Base-by-base conservation (phyloP, 2,113 vertebrate species). In the Mesocricetus auratus region DNA sequence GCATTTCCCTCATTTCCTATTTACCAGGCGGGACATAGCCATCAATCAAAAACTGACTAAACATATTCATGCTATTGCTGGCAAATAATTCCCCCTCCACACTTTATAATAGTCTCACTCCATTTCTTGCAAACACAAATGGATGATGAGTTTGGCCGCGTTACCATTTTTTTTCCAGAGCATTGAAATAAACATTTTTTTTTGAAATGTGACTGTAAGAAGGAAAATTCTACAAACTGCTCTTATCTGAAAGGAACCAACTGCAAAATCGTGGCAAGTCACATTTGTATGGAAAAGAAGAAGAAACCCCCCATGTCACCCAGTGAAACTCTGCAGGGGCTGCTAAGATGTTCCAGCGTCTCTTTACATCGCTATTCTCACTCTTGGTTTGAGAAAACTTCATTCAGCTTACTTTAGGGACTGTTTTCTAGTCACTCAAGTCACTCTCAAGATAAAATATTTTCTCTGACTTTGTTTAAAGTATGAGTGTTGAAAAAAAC, bases 191-290 rank as follows among this genome's bases (percentile, higher is more conserved):
- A 96, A 93, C 73, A 66, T 71, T 75, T 87, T 88, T 83, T 94
- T 96, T 90, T 87, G 58, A 96, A 97, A 95, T 75, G 71, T 78
- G 66, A 92, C 12, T 86, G 56, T 73, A 98, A 89, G 75, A 86
- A 95, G 96, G 36, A 90, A 74, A 91, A 89, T 92, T 91, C 60
- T 62, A 64, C 97, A 62, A 66, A 69, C 4, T 5, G 50, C 42
- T 64, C 95, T 97, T 97, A 97, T 95, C 96, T 97, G 93, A 97
- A 95, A 97, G 86, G 66, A 97, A 93, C 92, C 97, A 97, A 97
- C 78, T 94, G 95, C 82, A 94, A 93, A 97, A 91, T 93, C 21
- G 10, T 74, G 92, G 66, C 89, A 81, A 95, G 60, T 42, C 60
- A 87, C 31, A 66, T 69, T 88, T 45, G 85, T 78, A 66, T 45